phyloP scores from a whole-genome alignment of 2,888 invertebrate genomes.

The Molanna angustata region DNA sequence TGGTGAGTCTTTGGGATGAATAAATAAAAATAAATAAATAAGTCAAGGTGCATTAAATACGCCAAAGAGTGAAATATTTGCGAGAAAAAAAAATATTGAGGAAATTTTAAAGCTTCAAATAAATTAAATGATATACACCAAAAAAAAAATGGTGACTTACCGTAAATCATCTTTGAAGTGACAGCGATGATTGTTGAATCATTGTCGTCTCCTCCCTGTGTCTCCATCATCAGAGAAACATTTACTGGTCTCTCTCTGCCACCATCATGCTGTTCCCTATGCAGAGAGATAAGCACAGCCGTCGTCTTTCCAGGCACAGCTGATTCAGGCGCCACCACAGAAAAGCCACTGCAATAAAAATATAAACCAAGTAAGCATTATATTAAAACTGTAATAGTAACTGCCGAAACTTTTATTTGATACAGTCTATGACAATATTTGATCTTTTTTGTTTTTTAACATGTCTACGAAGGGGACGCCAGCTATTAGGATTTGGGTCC shows the following conservation, averaged over 20 bases:
- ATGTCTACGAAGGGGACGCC: neutral
- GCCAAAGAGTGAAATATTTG: too few relatives aligned
- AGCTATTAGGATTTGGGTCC: too few relatives aligned
- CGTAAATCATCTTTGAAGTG: conserved; percentile 52
- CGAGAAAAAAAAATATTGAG: too few relatives aligned
- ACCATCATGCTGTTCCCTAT: conserved; percentile 39
- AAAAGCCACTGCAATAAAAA: conserved; percentile 56
- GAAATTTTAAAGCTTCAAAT: too few relatives aligned
- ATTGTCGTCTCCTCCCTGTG: conserved; percentile 45
- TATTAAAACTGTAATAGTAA: too few relatives aligned
- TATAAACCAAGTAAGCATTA: too few relatives aligned
- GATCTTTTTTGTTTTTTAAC: neutral
- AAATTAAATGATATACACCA: neutral
- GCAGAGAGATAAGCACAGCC: conserved; percentile 62
- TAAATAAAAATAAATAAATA: too few relatives aligned
- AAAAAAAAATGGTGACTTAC: conserved; percentile 35
- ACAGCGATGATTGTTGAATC: conserved; percentile 48
- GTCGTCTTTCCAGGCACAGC: conserved; percentile 66
- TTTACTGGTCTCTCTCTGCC: conserved; percentile 48
- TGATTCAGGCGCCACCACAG: conserved; percentile 64
- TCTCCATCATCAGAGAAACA: conserved; percentile 58
- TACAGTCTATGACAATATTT: neutral
- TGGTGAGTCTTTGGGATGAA: too few relatives aligned
- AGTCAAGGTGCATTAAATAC: too few relatives aligned
- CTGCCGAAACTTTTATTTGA: too few relatives aligned